Base-by-base conservation (phyloP, 2,888 invertebrate genomes). In the Leptinotarsa rubiginosa region DNA sequence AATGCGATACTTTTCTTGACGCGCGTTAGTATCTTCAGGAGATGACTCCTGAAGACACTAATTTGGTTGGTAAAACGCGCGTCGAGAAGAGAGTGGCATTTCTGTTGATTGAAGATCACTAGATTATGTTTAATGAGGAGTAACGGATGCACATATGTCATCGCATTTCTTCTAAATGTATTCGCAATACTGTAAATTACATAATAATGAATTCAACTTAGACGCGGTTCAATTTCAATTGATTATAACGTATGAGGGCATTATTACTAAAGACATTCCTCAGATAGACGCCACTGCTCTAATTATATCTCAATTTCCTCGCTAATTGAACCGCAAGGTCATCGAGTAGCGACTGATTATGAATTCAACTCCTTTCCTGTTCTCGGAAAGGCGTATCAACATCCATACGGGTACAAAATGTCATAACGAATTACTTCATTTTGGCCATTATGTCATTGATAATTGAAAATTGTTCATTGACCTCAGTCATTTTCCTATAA, bases 381-480 rank as follows among this genome's bases (percentile, higher is more conserved):
- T 74, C 67, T 70, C 47, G 47, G 25, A 66, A 73, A 74, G 18
- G 66, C 64, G 50, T 59, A 69, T 69, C 65, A 69, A 31, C 67
- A 22, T 65, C 41, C 52, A 64, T 72, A 72, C 62, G 76, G 72
- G 71, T 50, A 69, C 31, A 52, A 66, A 72, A 62, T 59, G 66
- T 75, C 72, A 69, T 52, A 25, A 65, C 41, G 67, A 65, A 70
- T 74, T 74, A 76, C 74, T 76, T 73, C 65, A 69, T 73, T 75
- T 75, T 67, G 66, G 69, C 72, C 68, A 75, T 74, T 75, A 75
- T 72, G 72, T 78, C 76, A 70, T 54, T 75, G 52, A 74, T 72
- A 76, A 77, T 78, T 77, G 74, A 74, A 79, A 80, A 78, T 78
- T 78, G 79, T 79, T 56, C 75, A 65, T 75, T 76, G 79, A 80